Conservation (phyloP, 2,797 vertebrate genomes). For the Helicolenus hilgendorfi region DNA sequence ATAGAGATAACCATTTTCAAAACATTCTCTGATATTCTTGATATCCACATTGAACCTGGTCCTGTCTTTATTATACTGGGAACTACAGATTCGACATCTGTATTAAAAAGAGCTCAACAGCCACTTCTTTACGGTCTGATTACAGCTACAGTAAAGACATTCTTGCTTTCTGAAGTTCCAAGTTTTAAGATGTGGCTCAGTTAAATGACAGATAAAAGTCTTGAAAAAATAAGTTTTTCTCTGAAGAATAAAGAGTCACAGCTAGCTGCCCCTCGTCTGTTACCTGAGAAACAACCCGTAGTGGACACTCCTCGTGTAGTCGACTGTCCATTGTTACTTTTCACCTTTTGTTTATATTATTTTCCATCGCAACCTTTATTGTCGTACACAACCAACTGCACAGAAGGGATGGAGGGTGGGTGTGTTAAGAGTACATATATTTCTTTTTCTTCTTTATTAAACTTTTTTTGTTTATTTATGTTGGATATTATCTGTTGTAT, state of each 20-base stretch:
- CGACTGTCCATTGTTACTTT: neutral
- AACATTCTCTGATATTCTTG: neutral
- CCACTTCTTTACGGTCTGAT: neutral
- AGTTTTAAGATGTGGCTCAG: neutral
- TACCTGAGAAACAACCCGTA: neutral
- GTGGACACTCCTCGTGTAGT: neutral
- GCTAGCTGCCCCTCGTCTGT: neutral
- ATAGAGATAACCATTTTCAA: neutral
- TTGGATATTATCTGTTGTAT: accelerated
- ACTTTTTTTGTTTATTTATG: neutral
- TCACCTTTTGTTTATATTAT: neutral
- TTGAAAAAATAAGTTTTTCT: neutral
- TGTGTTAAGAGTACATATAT: neutral
- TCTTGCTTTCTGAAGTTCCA: neutral
- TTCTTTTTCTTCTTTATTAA: neutral
- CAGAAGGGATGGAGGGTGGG: neutral
- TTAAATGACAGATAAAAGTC: neutral
- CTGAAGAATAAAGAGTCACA: neutral
- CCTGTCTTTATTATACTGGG: neutral
- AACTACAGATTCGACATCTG: neutral
- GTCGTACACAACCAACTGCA: neutral
- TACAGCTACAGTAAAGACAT: neutral
- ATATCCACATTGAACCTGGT: neutral
- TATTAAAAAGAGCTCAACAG: neutral
- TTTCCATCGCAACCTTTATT: neutral